Evolutionary conservation across 2,888 invertebrate genomes (phyloP), one percentile per base, ranked within the genome.

Genomic region (Drosophila testacea): DNA sequence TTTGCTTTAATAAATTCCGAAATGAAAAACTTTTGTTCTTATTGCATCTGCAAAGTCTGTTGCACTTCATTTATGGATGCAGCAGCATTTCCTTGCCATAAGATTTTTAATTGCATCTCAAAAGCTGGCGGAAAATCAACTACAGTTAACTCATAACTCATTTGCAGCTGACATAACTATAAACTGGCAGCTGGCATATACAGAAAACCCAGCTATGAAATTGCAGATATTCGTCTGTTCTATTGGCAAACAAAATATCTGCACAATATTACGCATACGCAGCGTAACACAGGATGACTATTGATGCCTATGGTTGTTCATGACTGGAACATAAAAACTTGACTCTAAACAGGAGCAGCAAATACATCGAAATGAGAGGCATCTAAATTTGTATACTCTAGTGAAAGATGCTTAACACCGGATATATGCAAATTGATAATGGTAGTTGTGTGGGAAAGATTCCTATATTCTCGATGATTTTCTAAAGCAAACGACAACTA

Each of bases 181-280:
- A 79, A 66, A 67, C 70, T 57, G 48, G 48, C 57, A 68, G 65
- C 70, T 69, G 66, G 39, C 48, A 54, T 41, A 28, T 34, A 42
- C 39, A 22, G 22, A 34, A 42, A 63, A 51, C 13, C 13, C 16
- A 28, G 22, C 38, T 34, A 38, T 73, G 62, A 60, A 69, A 51
- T 55, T 41, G 61, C 61, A 74, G 77, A 73, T 75, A 73, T 81
- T 86, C 71, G 56, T 64, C 69, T 64, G 66, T 67, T 71, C 56
- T 52, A 69, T 83, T 74, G 69, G 51, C 71, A 61, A 63, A 48
- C 22, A 16, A 59, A 38, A 69, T 62, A 44, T 55, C 36, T 52
- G 28, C 62, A 62, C 60, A 28, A 42, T 34, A 80, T 80, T 63
- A 68, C 72, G 67, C 68, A 78, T 77, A 80, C 69, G 68, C 64